Percentiles rank a stretch among this genome's conserved stretches.
Evolutionary conservation across 2,888 invertebrate species (phyloP).

Genomic region (Hoplodrina blanda): DNA sequence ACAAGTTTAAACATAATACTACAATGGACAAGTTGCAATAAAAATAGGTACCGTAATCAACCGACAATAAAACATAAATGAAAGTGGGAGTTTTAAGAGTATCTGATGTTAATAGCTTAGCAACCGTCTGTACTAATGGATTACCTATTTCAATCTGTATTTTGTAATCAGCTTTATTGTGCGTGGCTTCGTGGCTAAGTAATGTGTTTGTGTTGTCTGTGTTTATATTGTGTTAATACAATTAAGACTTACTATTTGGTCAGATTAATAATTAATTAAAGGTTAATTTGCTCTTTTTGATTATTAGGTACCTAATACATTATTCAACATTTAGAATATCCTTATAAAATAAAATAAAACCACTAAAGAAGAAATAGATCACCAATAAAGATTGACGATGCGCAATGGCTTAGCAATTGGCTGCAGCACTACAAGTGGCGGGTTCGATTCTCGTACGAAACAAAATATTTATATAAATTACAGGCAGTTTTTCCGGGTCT

Average conservation of each 20-base stretch:
- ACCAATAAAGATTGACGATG: no score
- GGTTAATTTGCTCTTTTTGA: not conserved
- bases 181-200: constrained; percentile 54
- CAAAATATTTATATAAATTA: no score
- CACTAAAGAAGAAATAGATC: no score
- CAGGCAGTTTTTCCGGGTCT: no score
- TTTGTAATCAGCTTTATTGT: constrained; percentile 58
- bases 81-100: constrained; percentile 6
- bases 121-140: constrained; percentile 48
- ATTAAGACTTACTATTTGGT: constrained; percentile 15
- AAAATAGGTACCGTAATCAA: not conserved
- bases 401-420: no score
- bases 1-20: not conserved
- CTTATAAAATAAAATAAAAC: no score
- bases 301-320: not conserved
- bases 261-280: not conserved
- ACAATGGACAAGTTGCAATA: no score
- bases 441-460: no score
- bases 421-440: no score
- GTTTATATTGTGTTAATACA: constrained; percentile 11
- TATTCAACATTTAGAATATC: not conserved
- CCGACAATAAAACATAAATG: not conserved
- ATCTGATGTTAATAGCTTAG: constrained; percentile 15
- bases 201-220: constrained; percentile 34
- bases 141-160: constrained; percentile 52